Evolutionary conservation across 1,140 invertebrate genomes (phyloP).

Genomic region (Nixonia krombeini): DNA sequence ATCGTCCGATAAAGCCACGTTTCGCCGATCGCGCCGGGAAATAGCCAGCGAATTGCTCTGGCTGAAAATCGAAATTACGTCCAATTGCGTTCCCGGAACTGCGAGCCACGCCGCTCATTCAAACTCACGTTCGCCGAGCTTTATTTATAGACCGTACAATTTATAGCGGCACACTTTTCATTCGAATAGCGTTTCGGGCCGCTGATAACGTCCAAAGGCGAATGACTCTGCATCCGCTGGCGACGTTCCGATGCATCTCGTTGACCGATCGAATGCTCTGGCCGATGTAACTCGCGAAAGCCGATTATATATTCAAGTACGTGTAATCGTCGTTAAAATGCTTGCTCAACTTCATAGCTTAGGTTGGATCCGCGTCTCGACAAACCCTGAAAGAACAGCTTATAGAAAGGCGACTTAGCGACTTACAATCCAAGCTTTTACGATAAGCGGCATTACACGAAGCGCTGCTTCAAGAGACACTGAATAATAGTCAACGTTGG

Average conservation of each 20-base stretch:
- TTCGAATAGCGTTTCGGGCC: no score
- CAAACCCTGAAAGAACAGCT: conserved; percentile 38
- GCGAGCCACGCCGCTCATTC: no score
- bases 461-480: conserved; percentile 33
- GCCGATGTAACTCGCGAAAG: not conserved
- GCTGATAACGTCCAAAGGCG: no score
- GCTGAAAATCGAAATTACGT: not conserved
- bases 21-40: not conserved
- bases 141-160: no score
- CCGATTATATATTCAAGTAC: conserved; percentile 22
- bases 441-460: conserved; percentile 46
- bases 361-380: conserved; percentile 35
- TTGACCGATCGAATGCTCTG: no score
- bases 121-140: no score
- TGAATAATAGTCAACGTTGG: conserved; percentile 39
- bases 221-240: no score
- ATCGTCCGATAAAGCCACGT: not conserved
- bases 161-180: no score
- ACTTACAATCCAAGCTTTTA: conserved; percentile 42
- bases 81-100: conserved; percentile 1
- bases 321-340: conserved; percentile 40
- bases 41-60: not conserved
- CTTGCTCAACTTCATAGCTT: conserved; percentile 34
- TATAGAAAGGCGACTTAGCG: conserved; percentile 42
- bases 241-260: no score